Percentiles rank a stretch among this genome's conserved stretches.
Conservation (phyloP, 2,888 invertebrate species). For the Drosophila kuntzei region DNA sequence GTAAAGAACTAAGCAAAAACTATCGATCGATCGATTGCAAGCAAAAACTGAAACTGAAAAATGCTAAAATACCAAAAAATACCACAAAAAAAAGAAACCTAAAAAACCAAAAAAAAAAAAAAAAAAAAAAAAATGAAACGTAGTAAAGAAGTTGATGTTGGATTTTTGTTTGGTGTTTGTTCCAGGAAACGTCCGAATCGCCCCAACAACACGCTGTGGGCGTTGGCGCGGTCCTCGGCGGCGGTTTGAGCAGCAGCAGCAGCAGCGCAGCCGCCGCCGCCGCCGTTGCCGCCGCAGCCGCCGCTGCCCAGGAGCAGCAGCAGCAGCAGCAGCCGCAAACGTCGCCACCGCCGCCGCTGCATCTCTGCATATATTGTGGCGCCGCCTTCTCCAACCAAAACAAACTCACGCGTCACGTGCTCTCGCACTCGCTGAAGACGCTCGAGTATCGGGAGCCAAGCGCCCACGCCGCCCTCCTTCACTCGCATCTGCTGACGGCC, state of each 20-base stretch:
- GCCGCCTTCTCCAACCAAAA: constrained; percentile 95
- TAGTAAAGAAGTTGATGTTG: constrained; percentile 94
- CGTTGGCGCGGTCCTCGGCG: constrained; percentile 81
- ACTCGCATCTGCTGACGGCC: constrained; percentile 87
- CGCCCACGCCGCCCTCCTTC: constrained; percentile 86
- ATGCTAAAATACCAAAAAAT: constrained; percentile 84
- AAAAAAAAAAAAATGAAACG: constrained; percentile 72
- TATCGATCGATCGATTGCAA: constrained; percentile 69
- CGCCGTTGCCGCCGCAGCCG: constrained; percentile 59
- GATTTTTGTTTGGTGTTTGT: constrained; percentile 91
- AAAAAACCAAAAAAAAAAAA: constrained; percentile 85
- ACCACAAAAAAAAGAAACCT: constrained; percentile 86
- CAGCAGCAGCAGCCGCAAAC: constrained; percentile 75
- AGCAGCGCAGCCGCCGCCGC: constrained; percentile 67
- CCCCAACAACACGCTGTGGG: constrained; percentile 89
- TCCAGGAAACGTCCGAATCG: constrained; percentile 92
- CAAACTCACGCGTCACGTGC: constrained; percentile 95
- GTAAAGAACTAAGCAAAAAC: constrained; percentile 55
- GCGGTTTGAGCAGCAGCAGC: constrained; percentile 71
- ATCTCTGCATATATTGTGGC: constrained; percentile 95
- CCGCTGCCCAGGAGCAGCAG: constrained; percentile 71
- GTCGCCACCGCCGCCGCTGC: constrained; percentile 73
- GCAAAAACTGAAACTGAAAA: constrained; percentile 75
- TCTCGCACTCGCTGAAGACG: constrained; percentile 95
- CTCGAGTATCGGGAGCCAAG: constrained; percentile 92